Evolutionary conservation across 2,113 vertebrate species (phyloP).

Genomic region (Prolemur simus): DNA sequence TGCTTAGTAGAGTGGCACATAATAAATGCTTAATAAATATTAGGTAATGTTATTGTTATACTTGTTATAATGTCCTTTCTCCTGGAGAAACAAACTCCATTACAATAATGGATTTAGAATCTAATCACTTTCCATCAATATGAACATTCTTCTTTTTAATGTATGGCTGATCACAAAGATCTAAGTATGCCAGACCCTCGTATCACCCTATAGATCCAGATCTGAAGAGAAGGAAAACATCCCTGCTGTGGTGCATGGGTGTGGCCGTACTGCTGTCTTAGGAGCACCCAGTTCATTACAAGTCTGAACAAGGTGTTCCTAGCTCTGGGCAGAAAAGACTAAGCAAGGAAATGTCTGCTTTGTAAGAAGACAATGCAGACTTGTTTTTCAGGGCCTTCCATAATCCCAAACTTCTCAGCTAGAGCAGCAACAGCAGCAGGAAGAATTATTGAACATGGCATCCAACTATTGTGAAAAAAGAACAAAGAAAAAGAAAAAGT

Average conservation of each 20-base stretch:
- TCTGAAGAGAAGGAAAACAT: constrained; percentile 46
- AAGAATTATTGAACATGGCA: neutral
- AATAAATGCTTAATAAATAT: neutral
- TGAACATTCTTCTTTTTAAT: neutral
- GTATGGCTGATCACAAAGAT: neutral
- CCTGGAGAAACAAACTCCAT: neutral
- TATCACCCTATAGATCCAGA: constrained; percentile 1
- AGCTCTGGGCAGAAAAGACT: neutral
- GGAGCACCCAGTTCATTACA: constrained; percentile 61
- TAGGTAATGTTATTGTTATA: neutral
- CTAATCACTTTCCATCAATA: neutral
- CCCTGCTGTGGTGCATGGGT: neutral
- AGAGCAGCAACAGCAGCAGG: neutral
- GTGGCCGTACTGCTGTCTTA: neutral
- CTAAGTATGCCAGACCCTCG: neutral
- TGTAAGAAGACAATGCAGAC: constrained; percentile 57
- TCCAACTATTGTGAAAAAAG: neutral
- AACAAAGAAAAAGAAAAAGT: neutral
- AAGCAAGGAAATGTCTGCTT: constrained; percentile 52
- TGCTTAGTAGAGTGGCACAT: neutral
- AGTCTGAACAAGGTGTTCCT: constrained; percentile 65
- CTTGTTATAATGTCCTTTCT: neutral
- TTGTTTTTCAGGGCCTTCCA: constrained; percentile 50
- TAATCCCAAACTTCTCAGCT: constrained; percentile 2
- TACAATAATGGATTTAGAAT: neutral